Evolutionary conservation across 2,888 invertebrate genomes (phyloP), one percentile per base, ranked within the genome.

Genomic region (Quadroppia sp.): DNA sequence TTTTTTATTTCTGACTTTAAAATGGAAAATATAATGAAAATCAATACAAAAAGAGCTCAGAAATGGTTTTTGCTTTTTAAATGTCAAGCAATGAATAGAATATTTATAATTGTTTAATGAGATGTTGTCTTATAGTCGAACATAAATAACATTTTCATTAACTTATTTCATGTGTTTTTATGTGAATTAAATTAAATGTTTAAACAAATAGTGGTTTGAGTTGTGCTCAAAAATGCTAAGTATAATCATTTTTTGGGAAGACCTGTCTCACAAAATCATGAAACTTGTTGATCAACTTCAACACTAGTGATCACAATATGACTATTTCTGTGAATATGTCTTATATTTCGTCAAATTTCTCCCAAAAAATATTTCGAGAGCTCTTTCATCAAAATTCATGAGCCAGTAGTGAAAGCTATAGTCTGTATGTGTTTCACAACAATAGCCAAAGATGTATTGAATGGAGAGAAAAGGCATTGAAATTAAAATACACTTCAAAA

Each of bases 351-450:
- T n/a, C n/a, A n/a, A n/a, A 56, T 56, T 56, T 56, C 56, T 28
- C 13, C 28, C 23, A 13, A 11, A 53, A 59, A n/a, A n/a, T n/a
- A n/a, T n/a, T 17, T 59, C 59, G 30, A 59, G 59, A 30, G 59
- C 30, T 53, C 59, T 59, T 59, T 59, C 59, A 59, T 59, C 59
- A 59, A 59, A 59, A 59, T 59, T 59, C 59, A 59, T 59, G 59
- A 59, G 59, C 28, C 56, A 56, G 20, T 48, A 36, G 36, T 36
- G 4, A 9, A 9, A 36, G 36, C 36, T 36, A 48, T 48, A 48
- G 4, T n/a, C 3, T 9, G 20, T 36, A 9, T 7, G 36, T 36
- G 36, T 36, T 36, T 36, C 9, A n/a, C 36, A 36, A 36, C 9
- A 36, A 9, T 36, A 36, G 36, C 9, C 4, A 36, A 36, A 36